phyloP scores from a whole-genome alignment of 1,140 invertebrate genomes.

The Palaemon carinicauda region DNA sequence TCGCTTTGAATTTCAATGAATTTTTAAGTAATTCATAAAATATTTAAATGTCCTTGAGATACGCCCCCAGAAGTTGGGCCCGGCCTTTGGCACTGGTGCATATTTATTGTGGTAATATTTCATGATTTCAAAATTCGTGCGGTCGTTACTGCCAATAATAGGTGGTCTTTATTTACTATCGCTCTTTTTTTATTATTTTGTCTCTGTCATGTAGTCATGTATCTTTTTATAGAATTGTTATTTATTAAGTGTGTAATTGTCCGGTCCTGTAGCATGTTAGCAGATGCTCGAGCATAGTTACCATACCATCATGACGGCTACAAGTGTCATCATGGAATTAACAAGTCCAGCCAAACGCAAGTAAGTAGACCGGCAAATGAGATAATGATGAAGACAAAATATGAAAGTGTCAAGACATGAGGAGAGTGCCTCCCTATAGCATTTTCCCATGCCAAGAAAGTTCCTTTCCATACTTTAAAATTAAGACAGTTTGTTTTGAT shows the following conservation, averaged over 20 bases:
- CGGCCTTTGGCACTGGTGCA: conserved; percentile 35
- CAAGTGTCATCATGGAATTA: conserved; percentile 47
- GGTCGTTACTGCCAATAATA: too few species aligned
- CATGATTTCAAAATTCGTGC: neutral
- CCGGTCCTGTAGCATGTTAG: neutral
- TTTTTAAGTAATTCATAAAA: neutral
- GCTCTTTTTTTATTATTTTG: too few species aligned
- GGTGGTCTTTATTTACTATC: too few species aligned
- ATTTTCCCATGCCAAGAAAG: too few species aligned
- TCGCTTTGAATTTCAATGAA: neutral
- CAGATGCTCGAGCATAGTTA: neutral
- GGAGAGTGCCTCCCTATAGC: too few species aligned
- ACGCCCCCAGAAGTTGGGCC: neutral
- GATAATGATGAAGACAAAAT: neutral
- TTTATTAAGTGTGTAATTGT: neutral
- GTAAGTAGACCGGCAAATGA: conserved; percentile 18
- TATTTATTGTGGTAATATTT: conserved; percentile 31
- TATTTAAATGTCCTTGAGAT: neutral
- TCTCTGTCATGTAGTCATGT: too few species aligned
- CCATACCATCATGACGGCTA: conserved; percentile 30
- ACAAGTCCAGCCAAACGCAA: conserved; percentile 46
- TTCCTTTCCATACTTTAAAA: too few species aligned
- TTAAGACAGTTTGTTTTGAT: too few species aligned
- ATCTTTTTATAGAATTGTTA: too few species aligned
- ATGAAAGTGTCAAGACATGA: too few species aligned